phyloP scores from a whole-genome alignment of 2,888 invertebrate genomes.

The Sepiola atlantica region DNA sequence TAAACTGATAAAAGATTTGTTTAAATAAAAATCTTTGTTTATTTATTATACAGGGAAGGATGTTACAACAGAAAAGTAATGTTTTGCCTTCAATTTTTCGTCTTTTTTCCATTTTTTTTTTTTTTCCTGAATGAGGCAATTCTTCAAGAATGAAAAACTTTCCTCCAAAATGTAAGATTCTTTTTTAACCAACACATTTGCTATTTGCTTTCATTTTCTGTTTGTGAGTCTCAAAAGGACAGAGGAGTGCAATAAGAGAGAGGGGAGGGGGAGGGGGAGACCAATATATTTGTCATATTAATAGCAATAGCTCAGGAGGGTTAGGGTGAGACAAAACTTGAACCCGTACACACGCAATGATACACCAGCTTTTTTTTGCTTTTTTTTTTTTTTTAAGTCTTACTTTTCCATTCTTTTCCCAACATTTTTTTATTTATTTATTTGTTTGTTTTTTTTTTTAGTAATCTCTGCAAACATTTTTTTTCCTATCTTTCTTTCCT shows the following conservation, averaged over 20 bases:
- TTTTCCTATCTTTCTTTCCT: too few species aligned
- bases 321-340: conserved; percentile 8
- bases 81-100: background rate
- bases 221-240: conserved; percentile 19
- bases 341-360: background rate
- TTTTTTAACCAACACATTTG: background rate
- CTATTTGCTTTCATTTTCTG: background rate
- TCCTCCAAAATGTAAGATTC: background rate
- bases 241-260: background rate
- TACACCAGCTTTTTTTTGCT: background rate
- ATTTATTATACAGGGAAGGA: conserved; percentile 45
- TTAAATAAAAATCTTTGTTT: conserved; percentile 46
- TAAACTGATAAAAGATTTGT: background rate
- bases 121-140: background rate
- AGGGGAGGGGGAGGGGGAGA: background rate
- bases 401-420: background rate
- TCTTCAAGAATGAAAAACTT: background rate
- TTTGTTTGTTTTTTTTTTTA: background rate
- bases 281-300: background rate
- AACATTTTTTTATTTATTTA: background rate
- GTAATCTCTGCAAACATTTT: conserved; percentile 24
- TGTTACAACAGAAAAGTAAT: conserved; percentile 41
- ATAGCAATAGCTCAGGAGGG: conserved; percentile 32
- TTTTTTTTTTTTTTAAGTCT: background rate
- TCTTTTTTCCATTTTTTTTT: background rate